A percentile compares a stretch with the other conserved stretches of the same genome.
phyloP scores from a whole-genome alignment of 2,888 invertebrate genomes.

The Drosophila stalkeri region DNA sequence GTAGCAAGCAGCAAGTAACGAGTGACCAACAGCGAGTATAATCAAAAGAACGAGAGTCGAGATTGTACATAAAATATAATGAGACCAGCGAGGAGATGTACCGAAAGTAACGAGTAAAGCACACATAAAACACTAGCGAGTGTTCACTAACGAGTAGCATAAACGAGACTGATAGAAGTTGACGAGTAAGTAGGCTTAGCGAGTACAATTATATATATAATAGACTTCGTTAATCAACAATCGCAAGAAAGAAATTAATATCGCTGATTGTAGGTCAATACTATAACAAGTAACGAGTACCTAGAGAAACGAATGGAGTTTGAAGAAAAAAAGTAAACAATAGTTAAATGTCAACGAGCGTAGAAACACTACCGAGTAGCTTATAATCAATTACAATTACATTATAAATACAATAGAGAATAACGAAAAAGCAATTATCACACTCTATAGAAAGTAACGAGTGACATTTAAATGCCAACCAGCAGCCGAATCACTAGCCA shows the following conservation, averaged over 20 bases:
- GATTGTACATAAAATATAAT: no score
- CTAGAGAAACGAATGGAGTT: neutral
- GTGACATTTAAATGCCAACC: neutral
- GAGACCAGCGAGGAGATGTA: no score
- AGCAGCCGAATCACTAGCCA: neutral
- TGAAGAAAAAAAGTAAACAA: neutral
- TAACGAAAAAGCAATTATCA: neutral
- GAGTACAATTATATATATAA: no score
- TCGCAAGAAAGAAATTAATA: no score
- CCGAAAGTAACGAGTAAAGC: no score
- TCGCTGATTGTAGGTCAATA: no score
- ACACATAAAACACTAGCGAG: neutral
- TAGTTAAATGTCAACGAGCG: neutral
- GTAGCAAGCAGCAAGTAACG: neutral
- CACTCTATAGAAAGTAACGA: neutral
- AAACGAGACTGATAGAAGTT: no score
- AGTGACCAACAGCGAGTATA: neutral
- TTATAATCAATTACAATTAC: neutral
- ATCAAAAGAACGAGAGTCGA: no score
- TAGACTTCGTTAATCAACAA: no score
- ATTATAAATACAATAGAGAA: neutral
- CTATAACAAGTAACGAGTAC: no score
- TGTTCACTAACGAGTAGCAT: neutral
- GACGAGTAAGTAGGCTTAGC: no score
- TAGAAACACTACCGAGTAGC: neutral